A percentile compares a stretch with the other conserved stretches of the same genome.
Evolutionary conservation across 2,797 vertebrate genomes (phyloP).

Genomic region (Cheirogaleus major): DNA sequence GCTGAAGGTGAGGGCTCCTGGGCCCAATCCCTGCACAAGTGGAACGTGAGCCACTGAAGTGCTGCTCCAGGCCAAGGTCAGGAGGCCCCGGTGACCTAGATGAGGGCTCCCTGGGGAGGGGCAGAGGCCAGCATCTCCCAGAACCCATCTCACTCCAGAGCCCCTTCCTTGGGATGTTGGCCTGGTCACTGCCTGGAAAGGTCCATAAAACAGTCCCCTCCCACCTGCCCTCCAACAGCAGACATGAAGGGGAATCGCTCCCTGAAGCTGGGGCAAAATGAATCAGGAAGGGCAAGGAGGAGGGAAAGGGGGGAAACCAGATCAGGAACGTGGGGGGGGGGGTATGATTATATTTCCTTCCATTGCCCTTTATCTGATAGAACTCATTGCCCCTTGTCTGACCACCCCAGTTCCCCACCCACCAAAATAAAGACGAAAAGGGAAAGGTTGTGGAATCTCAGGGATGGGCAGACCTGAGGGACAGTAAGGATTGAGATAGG

Average conservation of each 20-base stretch:
- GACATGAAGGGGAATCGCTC: constrained; percentile 65
- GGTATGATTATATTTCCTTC: constrained; percentile 52
- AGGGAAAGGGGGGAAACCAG: constrained; percentile 49
- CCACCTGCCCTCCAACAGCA: constrained; percentile 61
- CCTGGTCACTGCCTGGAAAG: not conserved
- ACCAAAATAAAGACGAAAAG: constrained; percentile 6
- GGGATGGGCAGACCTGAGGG: constrained; percentile 25
- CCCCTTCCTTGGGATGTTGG: constrained; percentile 14
- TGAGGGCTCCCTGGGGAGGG: constrained; percentile 63
- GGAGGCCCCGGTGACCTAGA: constrained; percentile 79
- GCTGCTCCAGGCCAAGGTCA: constrained; percentile 77
- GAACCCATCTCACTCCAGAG: not conserved
- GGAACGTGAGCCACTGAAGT: constrained; percentile 69
- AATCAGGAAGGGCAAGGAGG: constrained; percentile 66
- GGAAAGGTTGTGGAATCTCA: not conserved
- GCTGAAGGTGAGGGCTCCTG: constrained; percentile 59
- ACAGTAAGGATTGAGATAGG: not conserved
- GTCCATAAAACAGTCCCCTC: constrained; percentile 2
- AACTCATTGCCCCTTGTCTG: constrained; percentile 29
- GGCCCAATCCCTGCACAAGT: constrained; percentile 66
- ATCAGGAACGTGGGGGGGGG: not conserved
- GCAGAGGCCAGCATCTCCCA: constrained; percentile 39
- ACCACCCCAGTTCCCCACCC: constrained; percentile 11
- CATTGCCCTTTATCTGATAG: constrained; percentile 49
- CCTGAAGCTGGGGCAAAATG: constrained; percentile 64